Conservation (phyloP, 2,888 invertebrate species). For the Labia minor region DNA sequence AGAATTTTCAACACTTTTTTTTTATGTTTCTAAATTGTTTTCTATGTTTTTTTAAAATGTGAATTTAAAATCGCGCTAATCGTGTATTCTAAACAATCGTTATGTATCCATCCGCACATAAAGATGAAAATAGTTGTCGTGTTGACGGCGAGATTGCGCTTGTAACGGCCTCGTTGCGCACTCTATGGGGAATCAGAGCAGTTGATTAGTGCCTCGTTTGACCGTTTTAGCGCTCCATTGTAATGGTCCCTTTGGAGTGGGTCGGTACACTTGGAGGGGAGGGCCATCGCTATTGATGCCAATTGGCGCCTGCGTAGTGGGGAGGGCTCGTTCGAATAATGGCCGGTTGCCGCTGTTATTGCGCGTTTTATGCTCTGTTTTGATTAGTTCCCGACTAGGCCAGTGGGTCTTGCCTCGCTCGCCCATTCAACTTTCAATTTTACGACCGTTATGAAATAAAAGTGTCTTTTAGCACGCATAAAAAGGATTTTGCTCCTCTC, state of each 20-base stretch:
- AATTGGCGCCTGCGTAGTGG: too few relatives aligned
- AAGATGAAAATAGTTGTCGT: neutral
- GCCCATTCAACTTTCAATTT: neutral
- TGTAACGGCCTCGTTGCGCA: neutral
- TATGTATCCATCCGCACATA: neutral
- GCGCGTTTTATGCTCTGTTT: neutral
- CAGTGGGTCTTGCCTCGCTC: neutral
- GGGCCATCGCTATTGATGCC: neutral
- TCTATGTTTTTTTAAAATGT: neutral
- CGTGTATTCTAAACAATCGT: neutral
- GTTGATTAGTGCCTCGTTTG: slow-evolving; percentile 8
- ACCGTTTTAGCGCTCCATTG: neutral
- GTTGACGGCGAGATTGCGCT: neutral
- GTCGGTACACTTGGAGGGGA: too few relatives aligned
- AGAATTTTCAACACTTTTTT: neutral
- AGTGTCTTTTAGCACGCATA: neutral
- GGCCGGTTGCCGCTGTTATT: too few relatives aligned
- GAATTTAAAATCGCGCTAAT: slow-evolving; percentile 15
- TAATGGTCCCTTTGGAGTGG: neutral
- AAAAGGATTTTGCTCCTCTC: neutral
- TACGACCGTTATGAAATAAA: neutral
- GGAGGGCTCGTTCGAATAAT: too few relatives aligned
- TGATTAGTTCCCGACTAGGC: slow-evolving; percentile 13
- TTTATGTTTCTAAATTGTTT: neutral
- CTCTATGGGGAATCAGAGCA: neutral